Base-by-base conservation (phyloP, 2,113 vertebrate genomes). In the Agapornis roseicollis region DNA sequence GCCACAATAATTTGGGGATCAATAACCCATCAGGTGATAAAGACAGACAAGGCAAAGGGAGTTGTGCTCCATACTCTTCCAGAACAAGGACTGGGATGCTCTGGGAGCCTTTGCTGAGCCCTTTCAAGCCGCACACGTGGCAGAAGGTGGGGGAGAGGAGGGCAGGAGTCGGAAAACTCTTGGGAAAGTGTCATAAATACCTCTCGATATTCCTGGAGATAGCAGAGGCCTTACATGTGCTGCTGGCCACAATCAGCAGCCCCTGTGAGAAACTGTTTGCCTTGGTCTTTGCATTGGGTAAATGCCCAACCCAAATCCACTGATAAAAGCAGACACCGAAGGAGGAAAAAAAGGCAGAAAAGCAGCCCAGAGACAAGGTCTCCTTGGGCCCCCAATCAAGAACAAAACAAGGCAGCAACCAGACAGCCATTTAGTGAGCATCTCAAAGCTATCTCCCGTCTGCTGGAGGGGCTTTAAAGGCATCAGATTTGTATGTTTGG, bases 121-220 rank as follows among this genome's bases (percentile, higher is more conserved):
- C 88, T 80, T 87, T 63, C 31, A 80, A 94, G 73, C 20, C 1
- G 0, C 39, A 71, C 85, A 74, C 4, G 7, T 20, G 33, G 93
- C 90, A 81, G 77, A 37, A 90, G 61, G 37, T 29, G 50, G 65
- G 55, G 82, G 60, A 86, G 85, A 65, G 60, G 33, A 87, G 49
- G 71, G 85, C 78, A 87, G 85, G 72, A 92, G 84, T 64, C 28
- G 25, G 90, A 83, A 96, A 97, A 79, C 95, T 89, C 91, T 97
- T 96, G 86, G 90, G 69, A 95, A 95, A 96, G 92, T 95, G 86
- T 94, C 92, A 96, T 97, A 96, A 97, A 97, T 97, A 94, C 96
- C 94, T 97, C 82, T 78, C 1, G 39, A 52, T 91, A 91, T 93
- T 81, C 88, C 85, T 44, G 1, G 47, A 95, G 95, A 97, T 96